Percentiles rank a stretch among this genome's conserved stretches.
Conservation (phyloP, 2,113 vertebrate genomes). For the Lynx canadensis region DNA sequence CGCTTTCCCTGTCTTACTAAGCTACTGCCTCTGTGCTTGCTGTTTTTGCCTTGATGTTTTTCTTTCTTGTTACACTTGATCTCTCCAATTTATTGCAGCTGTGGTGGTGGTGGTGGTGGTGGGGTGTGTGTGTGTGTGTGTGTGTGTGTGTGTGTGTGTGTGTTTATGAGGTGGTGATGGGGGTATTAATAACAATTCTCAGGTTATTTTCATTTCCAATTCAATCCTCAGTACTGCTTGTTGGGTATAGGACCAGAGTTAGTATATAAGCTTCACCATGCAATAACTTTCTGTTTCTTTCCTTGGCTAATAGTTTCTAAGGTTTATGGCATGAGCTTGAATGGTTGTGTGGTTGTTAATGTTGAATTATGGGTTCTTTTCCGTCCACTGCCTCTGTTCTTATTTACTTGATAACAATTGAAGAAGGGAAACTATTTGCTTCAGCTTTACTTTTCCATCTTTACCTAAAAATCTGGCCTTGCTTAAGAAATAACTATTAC, state of each 20-base stretch:
- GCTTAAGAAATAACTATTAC: slow-evolving; percentile 34
- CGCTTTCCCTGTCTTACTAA: not conserved
- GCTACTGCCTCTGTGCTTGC: not conserved
- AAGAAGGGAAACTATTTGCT: not conserved
- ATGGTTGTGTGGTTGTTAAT: not conserved
- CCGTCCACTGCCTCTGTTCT: not conserved
- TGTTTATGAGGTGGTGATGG: not conserved
- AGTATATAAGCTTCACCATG: not conserved
- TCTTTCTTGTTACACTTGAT: not conserved
- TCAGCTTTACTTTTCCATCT: slow-evolving; percentile 18
- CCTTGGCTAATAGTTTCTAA: not conserved
- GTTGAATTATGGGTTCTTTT: not conserved
- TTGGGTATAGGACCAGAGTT: not conserved
- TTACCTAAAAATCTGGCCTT: not conserved
- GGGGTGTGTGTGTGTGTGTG: too few relatives aligned
- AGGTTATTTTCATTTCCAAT: not conserved
- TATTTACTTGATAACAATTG: slow-evolving; percentile 22
- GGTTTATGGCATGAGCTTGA: not conserved
- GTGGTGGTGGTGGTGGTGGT: not conserved
- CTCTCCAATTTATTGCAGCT: not conserved
- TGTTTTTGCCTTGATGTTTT: not conserved
- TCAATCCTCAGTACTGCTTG: not conserved
- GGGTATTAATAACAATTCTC: not conserved
- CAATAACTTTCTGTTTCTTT: not conserved
- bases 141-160: too few relatives aligned